Evolutionary conservation across 2,888 invertebrate species (phyloP).

Genomic region (Elmis aenea): DNA sequence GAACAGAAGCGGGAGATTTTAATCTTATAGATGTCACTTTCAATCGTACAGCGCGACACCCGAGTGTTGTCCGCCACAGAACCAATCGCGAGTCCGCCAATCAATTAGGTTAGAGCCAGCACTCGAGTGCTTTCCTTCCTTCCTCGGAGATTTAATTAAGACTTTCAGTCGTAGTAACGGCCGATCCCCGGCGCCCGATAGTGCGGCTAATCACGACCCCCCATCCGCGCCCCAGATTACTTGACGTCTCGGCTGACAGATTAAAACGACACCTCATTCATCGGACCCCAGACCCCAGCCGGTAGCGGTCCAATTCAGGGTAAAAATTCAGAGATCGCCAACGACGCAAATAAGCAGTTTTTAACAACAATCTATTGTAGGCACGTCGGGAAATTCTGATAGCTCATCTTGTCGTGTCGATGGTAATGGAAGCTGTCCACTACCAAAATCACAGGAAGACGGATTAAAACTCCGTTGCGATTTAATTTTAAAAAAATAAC

Average conservation of each 20-base stretch:
- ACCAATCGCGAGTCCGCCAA: slow-evolving; percentile 37
- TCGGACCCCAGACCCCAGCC: slow-evolving; percentile 2
- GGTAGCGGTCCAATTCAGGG: not conserved
- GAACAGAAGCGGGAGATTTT: slow-evolving; percentile 36
- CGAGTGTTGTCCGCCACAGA: slow-evolving; percentile 28
- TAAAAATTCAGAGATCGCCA: too few species aligned
- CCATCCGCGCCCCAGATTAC: slow-evolving; percentile 18
- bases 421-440: slow-evolving; percentile 13
- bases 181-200: slow-evolving; percentile 35
- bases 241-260: slow-evolving; percentile 24
- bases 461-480: too few species aligned
- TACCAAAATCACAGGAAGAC: slow-evolving; percentile 14
- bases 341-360: slow-evolving; percentile 6
- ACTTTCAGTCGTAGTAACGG: slow-evolving; percentile 35
- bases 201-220: slow-evolving; percentile 35
- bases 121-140: slow-evolving; percentile 35
- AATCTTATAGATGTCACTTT: slow-evolving; percentile 32
- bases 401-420: slow-evolving; percentile 7
- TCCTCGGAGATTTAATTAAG: slow-evolving; percentile 42
- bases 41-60: slow-evolving; percentile 23
- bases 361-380: slow-evolving; percentile 11
- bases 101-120: slow-evolving; percentile 38
- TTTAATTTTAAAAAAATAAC: too few species aligned
- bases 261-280: slow-evolving; percentile 28
- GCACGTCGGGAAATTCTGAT: slow-evolving; percentile 10